phyloP scores from a whole-genome alignment of 92 coral and sea anemone genomes.

The Parazoanthus darwini region DNA sequence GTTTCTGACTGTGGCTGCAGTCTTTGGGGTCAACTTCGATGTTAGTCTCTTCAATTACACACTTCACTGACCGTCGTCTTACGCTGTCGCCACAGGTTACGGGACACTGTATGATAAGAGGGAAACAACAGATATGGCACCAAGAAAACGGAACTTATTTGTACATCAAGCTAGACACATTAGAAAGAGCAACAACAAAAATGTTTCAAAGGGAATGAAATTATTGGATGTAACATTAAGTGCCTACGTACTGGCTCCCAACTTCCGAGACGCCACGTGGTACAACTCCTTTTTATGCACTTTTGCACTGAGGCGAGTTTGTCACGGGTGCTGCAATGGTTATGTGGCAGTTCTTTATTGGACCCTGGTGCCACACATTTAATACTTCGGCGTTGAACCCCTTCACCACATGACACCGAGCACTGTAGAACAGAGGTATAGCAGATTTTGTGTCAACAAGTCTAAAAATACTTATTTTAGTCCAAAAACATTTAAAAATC shows the following conservation, averaged over 20 bases:
- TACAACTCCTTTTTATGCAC: constrained; percentile 29
- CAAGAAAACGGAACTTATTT: background rate
- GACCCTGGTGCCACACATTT: constrained; percentile 19
- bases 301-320: constrained; percentile 15
- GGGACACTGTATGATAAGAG: background rate
- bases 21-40: constrained; percentile 19
- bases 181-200: background rate
- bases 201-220: background rate
- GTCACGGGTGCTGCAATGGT: constrained; percentile 30
- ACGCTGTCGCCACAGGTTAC: constrained; percentile 25
- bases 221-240: background rate
- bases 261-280: constrained; percentile 21
- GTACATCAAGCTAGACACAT: background rate
- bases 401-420: constrained; percentile 44
- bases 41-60: constrained; percentile 21
- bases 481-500: background rate
- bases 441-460: background rate
- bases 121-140: background rate
- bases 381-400: constrained; percentile 25
- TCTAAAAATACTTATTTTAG: background rate
- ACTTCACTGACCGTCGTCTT: constrained; percentile 25
- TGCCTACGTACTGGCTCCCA: constrained; percentile 32
- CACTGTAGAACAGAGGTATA: constrained; percentile 2
- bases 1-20: constrained; percentile 32
- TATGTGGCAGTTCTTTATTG: background rate